These are phyloP conservation scores for Microchirus variegatus DNA, from an alignment of 2,797 vertebrate genomes.

Conservation along the genomic window DNA sequence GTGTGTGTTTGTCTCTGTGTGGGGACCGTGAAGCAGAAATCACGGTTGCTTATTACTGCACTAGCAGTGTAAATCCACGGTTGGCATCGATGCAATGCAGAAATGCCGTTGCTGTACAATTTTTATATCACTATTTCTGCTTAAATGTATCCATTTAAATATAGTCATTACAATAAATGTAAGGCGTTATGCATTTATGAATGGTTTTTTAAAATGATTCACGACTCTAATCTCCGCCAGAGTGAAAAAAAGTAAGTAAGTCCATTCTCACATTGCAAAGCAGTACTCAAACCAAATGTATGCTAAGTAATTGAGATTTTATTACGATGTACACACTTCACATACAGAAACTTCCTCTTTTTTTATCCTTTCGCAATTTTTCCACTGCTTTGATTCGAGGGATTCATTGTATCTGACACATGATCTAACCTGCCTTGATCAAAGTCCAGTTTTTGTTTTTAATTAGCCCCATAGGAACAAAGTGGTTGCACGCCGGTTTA, in stretches of 20 bases:
- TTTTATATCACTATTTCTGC: neutral
- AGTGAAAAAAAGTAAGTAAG: neutral
- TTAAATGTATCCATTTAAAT: neutral
- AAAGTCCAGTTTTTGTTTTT: slow-evolving; percentile 57
- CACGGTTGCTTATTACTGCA: neutral
- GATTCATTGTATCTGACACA: slow-evolving; percentile 37
- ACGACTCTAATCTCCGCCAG: neutral
- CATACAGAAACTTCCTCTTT: slow-evolving; percentile 19
- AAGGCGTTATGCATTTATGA: neutral
- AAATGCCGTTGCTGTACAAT: neutral
- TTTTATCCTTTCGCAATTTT: slow-evolving; percentile 21
- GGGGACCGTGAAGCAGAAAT: neutral
- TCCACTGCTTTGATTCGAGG: slow-evolving; percentile 2
- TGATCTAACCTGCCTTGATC: slow-evolving; percentile 50
- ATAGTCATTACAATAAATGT: neutral
- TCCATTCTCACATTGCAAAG: neutral
- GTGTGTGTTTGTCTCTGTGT: too few relatives aligned
- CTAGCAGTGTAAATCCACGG: neutral
- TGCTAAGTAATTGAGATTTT: neutral
- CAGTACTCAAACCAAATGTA: neutral
- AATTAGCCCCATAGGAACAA: slow-evolving; percentile 67
- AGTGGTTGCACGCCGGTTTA: slow-evolving; percentile 45
- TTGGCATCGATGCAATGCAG: neutral
- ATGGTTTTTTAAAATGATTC: neutral
- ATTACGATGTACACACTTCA: neutral